A percentile compares a stretch with the other conserved stretches of the same genome.
Evolutionary conservation across 2,888 invertebrate species (phyloP).

Genomic region (Cantharis nigra): DNA sequence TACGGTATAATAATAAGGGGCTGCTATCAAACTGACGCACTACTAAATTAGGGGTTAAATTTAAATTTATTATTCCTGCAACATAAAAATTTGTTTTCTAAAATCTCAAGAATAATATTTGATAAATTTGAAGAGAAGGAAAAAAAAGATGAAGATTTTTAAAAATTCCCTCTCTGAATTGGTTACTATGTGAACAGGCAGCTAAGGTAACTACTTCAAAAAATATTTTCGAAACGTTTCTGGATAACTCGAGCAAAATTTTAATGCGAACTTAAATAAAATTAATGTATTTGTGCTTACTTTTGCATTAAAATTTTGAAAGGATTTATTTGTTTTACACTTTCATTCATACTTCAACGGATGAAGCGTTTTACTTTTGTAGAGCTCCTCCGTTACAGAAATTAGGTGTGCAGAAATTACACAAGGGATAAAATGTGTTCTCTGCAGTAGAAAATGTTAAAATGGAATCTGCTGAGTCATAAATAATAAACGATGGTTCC

Average conservation of each 20-base stretch:
- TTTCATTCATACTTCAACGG: background rate
- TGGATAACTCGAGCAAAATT: background rate
- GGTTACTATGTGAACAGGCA: background rate
- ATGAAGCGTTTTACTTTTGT: background rate
- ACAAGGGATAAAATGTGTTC: background rate
- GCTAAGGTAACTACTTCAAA: background rate
- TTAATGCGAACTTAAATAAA: background rate
- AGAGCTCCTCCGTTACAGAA: background rate
- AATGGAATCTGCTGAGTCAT: constrained; percentile 1
- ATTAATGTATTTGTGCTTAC: background rate
- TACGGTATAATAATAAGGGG: constrained; percentile 18
- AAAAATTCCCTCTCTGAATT: background rate
- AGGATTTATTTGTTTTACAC: background rate
- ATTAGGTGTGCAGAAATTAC: background rate
- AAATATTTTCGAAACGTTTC: background rate
- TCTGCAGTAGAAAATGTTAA: background rate
- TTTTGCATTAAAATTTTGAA: background rate
- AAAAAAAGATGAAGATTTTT: background rate
- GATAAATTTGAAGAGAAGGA: background rate
- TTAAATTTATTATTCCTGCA: constrained; percentile 24
- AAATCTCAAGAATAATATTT: constrained; percentile 3
- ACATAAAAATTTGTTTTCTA: constrained; percentile 18
- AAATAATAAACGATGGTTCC: background rate
- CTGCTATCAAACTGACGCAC: constrained; percentile 25
- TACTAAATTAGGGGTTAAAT: constrained; percentile 30